Percentiles rank a stretch among this genome's conserved stretches.
Conservation (phyloP, 2,797 vertebrate genomes). For the Chromobotia macracanthus region DNA sequence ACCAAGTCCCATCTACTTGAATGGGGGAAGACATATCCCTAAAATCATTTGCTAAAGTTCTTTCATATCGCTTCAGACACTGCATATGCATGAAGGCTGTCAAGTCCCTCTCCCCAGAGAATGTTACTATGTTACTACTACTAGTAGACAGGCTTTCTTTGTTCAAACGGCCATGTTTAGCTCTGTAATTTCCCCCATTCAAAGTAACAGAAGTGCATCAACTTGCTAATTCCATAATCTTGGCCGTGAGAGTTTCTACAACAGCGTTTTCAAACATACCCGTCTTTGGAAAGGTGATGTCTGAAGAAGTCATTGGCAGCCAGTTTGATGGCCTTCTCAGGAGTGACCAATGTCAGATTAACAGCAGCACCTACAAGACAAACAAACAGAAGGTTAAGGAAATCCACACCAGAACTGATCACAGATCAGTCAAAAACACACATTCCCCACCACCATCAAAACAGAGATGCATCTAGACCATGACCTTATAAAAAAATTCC, state of each 20-base stretch:
- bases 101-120: no score
- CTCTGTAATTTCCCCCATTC: no score
- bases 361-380: conserved; percentile 79
- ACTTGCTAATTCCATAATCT: no score
- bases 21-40: no score
- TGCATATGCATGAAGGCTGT: background rate
- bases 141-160: no score
- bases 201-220: no score
- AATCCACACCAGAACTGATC: conserved; percentile 16
- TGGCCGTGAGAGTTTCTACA: background rate
- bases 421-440: conserved; percentile 42
- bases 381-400: conserved; percentile 59
- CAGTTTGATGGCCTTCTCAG: conserved; percentile 85
- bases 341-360: conserved; percentile 84
- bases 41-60: no score
- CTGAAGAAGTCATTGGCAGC: conserved; percentile 85
- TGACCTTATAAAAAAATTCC: conserved; percentile 29
- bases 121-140: no score
- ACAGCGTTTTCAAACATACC: conserved; percentile 65
- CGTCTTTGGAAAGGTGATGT: conserved; percentile 75
- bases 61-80: no score
- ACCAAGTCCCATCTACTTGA: no score
- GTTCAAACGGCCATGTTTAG: no score
- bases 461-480: conserved; percentile 44
- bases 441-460: conserved; percentile 68